phyloP scores from a whole-genome alignment of 2,888 invertebrate species.

The Melinopterus prodromus region DNA sequence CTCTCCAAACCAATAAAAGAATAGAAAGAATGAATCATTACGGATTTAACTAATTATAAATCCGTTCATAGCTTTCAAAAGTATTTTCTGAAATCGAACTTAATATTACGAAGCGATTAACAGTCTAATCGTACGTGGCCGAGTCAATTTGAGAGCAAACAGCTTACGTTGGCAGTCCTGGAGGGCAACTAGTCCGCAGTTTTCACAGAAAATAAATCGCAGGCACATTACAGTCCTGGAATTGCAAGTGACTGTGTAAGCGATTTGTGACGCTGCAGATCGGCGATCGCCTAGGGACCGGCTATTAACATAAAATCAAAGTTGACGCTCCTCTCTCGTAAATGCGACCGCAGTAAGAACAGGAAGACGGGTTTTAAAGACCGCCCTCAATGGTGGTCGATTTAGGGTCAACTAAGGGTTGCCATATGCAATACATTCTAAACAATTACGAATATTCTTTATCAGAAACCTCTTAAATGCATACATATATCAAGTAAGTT shows the following conservation, averaged over 20 bases:
- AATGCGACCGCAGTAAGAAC: conserved; percentile 23
- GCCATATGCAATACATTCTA: not conserved
- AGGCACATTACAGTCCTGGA: conserved; percentile 41
- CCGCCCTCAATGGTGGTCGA: not conserved
- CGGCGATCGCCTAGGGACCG: conserved; percentile 49
- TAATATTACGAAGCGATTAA: not conserved
- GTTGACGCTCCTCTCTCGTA: conserved; percentile 35
- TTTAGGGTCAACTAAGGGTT: not conserved
- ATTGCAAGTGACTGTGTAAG: conserved; percentile 51
- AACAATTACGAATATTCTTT: conserved; percentile 24
- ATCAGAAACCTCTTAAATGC: too few species aligned
- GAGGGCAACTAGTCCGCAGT: conserved; percentile 23
- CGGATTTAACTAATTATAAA: not conserved
- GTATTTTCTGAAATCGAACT: not conserved
- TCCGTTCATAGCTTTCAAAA: not conserved
- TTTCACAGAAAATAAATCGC: conserved; percentile 29
- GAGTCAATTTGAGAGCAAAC: conserved; percentile 17
- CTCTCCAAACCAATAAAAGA: too few species aligned
- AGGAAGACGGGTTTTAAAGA: not conserved
- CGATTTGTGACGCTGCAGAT: conserved; percentile 45
- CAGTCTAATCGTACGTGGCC: not conserved
- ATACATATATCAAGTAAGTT: too few species aligned
- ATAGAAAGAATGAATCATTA: too few species aligned
- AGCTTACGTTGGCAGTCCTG: conserved; percentile 14
- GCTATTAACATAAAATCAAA: conserved; percentile 55